phyloP scores from a whole-genome alignment of 2,888 invertebrate genomes.

The Salticus scenicus region DNA sequence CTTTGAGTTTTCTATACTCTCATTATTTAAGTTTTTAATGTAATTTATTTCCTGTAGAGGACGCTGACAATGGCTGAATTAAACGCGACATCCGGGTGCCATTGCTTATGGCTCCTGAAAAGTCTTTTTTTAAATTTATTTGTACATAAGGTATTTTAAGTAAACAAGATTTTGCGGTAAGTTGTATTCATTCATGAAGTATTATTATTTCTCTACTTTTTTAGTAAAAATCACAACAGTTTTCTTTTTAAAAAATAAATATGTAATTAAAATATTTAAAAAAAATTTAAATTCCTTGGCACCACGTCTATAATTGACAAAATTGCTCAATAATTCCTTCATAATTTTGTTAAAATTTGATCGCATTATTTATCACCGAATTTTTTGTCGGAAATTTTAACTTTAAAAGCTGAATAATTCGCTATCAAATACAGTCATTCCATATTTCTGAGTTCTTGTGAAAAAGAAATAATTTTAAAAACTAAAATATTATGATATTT shows the following conservation, averaged over 20 bases:
- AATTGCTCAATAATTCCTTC: slow-evolving; percentile 24
- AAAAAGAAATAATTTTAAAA: too few relatives aligned
- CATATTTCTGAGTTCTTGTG: too few relatives aligned
- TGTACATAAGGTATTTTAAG: slow-evolving; percentile 55
- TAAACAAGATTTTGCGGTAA: slow-evolving; percentile 61
- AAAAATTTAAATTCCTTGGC: slow-evolving; percentile 49
- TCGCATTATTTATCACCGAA: too few relatives aligned
- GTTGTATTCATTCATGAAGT: slow-evolving; percentile 6
- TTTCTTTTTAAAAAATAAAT: neutral
- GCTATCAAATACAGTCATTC: too few relatives aligned
- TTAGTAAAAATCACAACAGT: neutral
- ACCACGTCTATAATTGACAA: slow-evolving; percentile 60
- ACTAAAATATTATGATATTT: too few relatives aligned
- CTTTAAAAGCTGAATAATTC: too few relatives aligned
- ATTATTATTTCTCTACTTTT: neutral
- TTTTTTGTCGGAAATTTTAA: too few relatives aligned
- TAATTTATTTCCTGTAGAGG: slow-evolving; percentile 40
- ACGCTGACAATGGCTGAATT: slow-evolving; percentile 58
- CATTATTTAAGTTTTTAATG: neutral
- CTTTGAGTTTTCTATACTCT: neutral
- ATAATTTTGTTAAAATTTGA: too few relatives aligned
- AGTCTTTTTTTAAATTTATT: slow-evolving; percentile 66
- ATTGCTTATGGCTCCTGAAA: slow-evolving; percentile 69
- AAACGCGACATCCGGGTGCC: slow-evolving; percentile 69
- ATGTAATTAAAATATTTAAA: slow-evolving; percentile 22